A percentile compares a stretch with the other conserved stretches of the same genome.
Conservation (phyloP, 2,797 vertebrate species). For the Peromyscus aztecus region DNA sequence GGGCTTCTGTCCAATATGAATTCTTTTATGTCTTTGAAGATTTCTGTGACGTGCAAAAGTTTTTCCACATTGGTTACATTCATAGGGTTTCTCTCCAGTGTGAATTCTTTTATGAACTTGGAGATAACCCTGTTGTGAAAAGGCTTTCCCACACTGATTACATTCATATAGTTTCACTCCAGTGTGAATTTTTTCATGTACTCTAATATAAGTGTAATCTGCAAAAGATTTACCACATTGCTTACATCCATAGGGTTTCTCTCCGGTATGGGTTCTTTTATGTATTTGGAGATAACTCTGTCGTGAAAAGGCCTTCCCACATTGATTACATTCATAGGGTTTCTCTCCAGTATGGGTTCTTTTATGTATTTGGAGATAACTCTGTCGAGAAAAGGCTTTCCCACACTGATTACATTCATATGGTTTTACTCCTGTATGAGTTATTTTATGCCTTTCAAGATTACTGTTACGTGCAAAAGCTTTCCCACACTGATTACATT, state of each 20-base stretch:
- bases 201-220: not conserved
- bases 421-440: not conserved
- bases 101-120: not conserved
- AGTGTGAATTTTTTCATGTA: not conserved
- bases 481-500: not conserved
- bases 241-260: not conserved
- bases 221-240: not conserved
- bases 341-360: not conserved
- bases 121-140: not conserved
- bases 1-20: not conserved
- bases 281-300: not conserved
- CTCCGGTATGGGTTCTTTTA: not conserved
- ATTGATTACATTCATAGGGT: not conserved
- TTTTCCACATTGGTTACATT: not conserved
- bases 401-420: not conserved
- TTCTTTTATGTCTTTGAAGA: not conserved
- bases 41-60: not conserved
- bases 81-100: not conserved
- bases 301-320: not conserved
- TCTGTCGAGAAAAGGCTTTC: not conserved
- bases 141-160: not conserved
- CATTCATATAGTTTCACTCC: not conserved
- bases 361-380: not conserved
- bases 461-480: not conserved
- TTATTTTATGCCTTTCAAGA: not conserved